Evolutionary conservation across 1,140 invertebrate species (phyloP).

Genomic region (Cecropterus lyciades): DNA sequence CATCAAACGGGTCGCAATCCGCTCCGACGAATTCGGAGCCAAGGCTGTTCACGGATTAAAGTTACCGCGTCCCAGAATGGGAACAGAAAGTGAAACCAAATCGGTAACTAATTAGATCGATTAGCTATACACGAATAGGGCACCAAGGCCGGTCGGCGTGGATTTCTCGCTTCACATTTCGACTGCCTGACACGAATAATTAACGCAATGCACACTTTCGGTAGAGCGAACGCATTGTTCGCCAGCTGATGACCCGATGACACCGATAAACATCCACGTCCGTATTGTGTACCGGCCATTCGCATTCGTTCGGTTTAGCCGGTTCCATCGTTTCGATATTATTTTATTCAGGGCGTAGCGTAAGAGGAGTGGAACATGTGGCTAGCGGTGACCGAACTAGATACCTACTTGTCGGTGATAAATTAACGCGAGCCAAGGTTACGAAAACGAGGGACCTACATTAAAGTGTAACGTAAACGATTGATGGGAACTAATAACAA

Average conservation of each 20-base stretch:
- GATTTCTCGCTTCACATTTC: conserved; percentile 67
- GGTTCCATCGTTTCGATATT: conserved; percentile 44
- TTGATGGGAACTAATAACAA: conserved; percentile 77
- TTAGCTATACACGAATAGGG: conserved; percentile 62
- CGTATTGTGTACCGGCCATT: conserved; percentile 18
- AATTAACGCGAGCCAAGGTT: conserved; percentile 56
- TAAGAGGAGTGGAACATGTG: conserved; percentile 23
- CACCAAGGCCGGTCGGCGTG: conserved; percentile 55
- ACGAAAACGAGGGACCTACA: conserved; percentile 61
- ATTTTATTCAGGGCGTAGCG: conserved; percentile 39
- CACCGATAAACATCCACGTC: conserved; percentile 59
- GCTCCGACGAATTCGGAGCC: conserved; percentile 39
- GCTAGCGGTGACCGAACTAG: conserved; percentile 18
- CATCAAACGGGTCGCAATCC: conserved; percentile 28
- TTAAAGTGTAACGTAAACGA: conserved; percentile 65
- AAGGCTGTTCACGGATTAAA: conserved; percentile 61
- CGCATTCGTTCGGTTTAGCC: conserved; percentile 39
- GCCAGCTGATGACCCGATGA: conserved; percentile 62
- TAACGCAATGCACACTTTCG: conserved; percentile 57
- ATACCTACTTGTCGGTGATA: conserved; percentile 16
- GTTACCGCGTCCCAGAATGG: conserved; percentile 42
- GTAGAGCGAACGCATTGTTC: conserved; percentile 63
- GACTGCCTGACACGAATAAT: conserved; percentile 69
- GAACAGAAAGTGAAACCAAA: conserved; percentile 68
- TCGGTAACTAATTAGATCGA: conserved; percentile 64